Base-by-base conservation (phyloP, 2,888 invertebrate species). In the Hedya salicella region DNA sequence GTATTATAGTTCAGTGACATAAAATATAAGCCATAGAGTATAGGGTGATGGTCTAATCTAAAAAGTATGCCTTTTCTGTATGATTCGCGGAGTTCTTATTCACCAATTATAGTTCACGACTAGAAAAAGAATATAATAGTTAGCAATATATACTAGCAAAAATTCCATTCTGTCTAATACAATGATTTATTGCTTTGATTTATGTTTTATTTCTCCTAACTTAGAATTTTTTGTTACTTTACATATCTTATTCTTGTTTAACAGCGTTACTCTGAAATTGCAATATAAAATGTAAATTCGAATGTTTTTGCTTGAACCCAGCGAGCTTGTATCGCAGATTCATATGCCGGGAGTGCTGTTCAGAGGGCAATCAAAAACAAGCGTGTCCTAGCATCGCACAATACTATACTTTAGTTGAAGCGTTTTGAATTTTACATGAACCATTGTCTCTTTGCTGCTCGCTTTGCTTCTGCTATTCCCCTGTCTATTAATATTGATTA, bases 341-440 rank as follows among this genome's bases (percentile, higher is more conserved):
- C 67, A 50, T 83, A 82, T 85, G 79, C 75, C 75, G 70, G 77
- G 81, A 80, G 82, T 75, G 73, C 80, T 80, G 82, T 84, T 85
- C 83, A 82, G 83, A 72, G 78, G 83, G 87, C 87, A 89, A 89
- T 89, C 87, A 86, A 83, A 84, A 78, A 78, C 80, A 85, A 83
- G 85, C 82, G 82, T 81, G 78, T 79, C 82, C 84, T 79, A 81
- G 80, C 71, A 70, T 67, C 68, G 79, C 84, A 88, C 85, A 87
- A 67, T 46, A 71, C 88, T 77, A 87, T 73, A 76, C 82, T 83
- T 83, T 87, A 75, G 77, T 80, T 71, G 78, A 80, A 78, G 79
- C 82, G 82, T 82, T 87, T 80, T 91, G 89, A 89, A 90, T 90
- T 89, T 89, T 89, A 83, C 87, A 91, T 62, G 49, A 50, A 14